phyloP scores from a whole-genome alignment of 1,140 invertebrate genomes.

The Drosophila mojavensis region DNA sequence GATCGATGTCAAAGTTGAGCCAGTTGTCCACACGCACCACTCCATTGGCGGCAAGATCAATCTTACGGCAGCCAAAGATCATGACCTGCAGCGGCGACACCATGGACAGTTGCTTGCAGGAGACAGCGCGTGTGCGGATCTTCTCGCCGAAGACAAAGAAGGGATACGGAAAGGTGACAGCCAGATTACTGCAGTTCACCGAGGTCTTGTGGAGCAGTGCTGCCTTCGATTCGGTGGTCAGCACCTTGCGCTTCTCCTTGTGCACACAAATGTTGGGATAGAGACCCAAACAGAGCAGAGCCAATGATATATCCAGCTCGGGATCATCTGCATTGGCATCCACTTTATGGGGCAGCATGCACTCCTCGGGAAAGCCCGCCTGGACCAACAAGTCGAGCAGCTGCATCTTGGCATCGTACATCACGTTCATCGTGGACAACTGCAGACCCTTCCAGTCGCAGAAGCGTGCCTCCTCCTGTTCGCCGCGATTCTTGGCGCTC shows the following conservation, averaged over 20 bases:
- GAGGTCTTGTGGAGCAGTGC: constrained; percentile 98
- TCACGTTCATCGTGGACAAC: constrained; percentile 94
- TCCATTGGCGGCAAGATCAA: constrained; percentile 90
- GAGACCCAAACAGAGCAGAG: constrained; percentile 94
- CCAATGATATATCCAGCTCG: constrained; percentile 93
- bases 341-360: constrained; percentile 89
- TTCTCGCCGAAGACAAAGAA: constrained; percentile 99
- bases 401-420: constrained; percentile 96
- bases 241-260: constrained; percentile 97
- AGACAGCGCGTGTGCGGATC: constrained; percentile 97
- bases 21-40: constrained; percentile 94
- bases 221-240: constrained; percentile 97
- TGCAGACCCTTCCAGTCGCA: constrained; percentile 96
- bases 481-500: constrained; percentile 89
- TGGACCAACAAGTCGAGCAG: constrained; percentile 91
- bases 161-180: constrained; percentile 94
- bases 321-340: constrained; percentile 91
- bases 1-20: constrained; percentile 95
- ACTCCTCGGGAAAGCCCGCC: constrained; percentile 95
- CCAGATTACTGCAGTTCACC: constrained; percentile 95
- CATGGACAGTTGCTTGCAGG: constrained; percentile 99
- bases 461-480: constrained; percentile 92
- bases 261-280: constrained; percentile 99
- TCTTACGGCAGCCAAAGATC: constrained; percentile 95
- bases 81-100: constrained; percentile 96